A percentile compares a stretch with the other conserved stretches of the same genome.
Evolutionary conservation across 2,888 invertebrate genomes (phyloP).

Genomic region (Eumerus sabulonum): DNA sequence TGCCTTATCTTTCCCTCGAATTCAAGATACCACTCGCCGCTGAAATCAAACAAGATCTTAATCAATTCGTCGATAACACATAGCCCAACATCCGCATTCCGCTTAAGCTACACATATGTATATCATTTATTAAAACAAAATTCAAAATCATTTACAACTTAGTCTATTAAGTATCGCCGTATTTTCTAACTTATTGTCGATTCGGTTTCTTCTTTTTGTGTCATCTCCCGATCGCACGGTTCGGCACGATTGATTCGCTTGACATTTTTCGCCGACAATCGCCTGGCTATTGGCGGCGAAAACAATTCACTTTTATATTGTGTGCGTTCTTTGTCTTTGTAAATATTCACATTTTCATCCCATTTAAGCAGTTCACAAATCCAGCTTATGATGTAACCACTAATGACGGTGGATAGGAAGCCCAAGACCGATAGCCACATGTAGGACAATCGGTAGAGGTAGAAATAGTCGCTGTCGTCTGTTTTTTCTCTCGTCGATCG

Average conservation of each 20-base stretch:
- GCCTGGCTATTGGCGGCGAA: slow-evolving; percentile 80
- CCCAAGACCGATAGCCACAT: slow-evolving; percentile 85
- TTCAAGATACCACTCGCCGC: too few relatives aligned
- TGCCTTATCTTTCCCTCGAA: too few relatives aligned
- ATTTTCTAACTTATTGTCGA: slow-evolving; percentile 36
- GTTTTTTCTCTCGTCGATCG: slow-evolving; percentile 10
- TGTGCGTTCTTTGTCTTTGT: slow-evolving; percentile 73
- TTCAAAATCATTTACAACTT: slow-evolving; percentile 5
- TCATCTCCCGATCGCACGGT: slow-evolving; percentile 4
- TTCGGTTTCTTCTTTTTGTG: slow-evolving; percentile 13
- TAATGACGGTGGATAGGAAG: slow-evolving; percentile 79
- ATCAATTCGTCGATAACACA: too few relatives aligned
- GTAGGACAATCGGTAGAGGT: slow-evolving; percentile 82
- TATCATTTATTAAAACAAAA: slow-evolving; percentile 14
- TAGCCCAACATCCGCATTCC: too few relatives aligned
- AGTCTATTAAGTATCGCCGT: slow-evolving; percentile 6
- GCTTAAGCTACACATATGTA: not conserved
- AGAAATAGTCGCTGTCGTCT: slow-evolving; percentile 71
- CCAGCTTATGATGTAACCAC: slow-evolving; percentile 81
- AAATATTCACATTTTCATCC: slow-evolving; percentile 74
- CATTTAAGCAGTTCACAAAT: slow-evolving; percentile 76
- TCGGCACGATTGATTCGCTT: not conserved
- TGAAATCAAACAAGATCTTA: too few relatives aligned
- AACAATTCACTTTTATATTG: slow-evolving; percentile 82
- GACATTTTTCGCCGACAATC: slow-evolving; percentile 73